These are phyloP conservation scores for Nymphalis urticae DNA, from an alignment of 2,888 invertebrate genomes.

Conservation along the genomic window DNA sequence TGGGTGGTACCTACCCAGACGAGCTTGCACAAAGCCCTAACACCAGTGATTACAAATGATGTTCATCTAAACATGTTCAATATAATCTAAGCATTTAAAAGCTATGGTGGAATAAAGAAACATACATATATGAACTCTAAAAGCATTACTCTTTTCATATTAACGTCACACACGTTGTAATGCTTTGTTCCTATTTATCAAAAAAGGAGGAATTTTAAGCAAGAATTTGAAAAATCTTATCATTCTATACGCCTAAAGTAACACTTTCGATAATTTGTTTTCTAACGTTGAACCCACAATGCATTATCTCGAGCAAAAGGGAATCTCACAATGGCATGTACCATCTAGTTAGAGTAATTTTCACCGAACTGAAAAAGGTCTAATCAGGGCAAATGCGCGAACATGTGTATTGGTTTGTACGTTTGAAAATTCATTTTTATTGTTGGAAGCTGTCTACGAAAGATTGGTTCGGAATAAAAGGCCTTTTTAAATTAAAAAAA, in stretches of 20 bases:
- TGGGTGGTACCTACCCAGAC: no score
- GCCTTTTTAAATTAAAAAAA: background rate
- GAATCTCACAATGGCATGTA: constrained; percentile 11
- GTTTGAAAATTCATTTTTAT: constrained; percentile 7
- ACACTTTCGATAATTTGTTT: constrained; percentile 3
- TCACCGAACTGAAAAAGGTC: constrained; percentile 41
- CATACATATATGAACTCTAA: no score
- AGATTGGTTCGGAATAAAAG: background rate
- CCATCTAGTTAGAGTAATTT: constrained; percentile 34
- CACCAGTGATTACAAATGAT: no score
- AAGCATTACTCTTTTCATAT: no score
- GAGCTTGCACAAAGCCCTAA: no score
- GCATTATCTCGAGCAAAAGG: constrained; percentile 16
- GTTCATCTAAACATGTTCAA: no score
- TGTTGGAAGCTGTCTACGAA: background rate
- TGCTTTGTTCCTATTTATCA: no score
- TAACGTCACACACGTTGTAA: no score
- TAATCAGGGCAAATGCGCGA: constrained; percentile 37
- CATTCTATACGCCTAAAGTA: background rate
- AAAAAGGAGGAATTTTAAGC: no score
- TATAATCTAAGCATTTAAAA: no score
- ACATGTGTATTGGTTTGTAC: constrained; percentile 1
- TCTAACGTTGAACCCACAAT: constrained; percentile 19
- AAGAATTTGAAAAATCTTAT: background rate
- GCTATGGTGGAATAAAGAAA: no score